Conservation (phyloP, 2,888 invertebrate genomes). For the Hydroisotoma schaefferi region DNA sequence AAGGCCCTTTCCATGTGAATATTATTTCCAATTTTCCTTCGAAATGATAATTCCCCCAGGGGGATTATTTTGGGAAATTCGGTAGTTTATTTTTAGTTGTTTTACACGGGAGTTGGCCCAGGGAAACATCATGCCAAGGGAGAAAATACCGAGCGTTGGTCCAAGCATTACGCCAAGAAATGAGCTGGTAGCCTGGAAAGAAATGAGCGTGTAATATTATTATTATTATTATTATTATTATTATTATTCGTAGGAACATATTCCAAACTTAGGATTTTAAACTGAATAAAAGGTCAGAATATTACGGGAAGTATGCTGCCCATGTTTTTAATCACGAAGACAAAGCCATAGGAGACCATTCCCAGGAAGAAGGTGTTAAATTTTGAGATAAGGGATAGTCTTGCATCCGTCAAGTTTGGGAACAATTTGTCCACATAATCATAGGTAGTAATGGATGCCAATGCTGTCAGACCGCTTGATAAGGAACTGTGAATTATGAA, state of each 20-base stretch:
- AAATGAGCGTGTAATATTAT: not conserved
- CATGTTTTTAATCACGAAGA: slow-evolving; percentile 56
- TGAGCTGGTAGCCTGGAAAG: slow-evolving; percentile 67
- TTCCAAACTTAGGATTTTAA: not conserved
- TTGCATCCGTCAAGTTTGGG: slow-evolving; percentile 49
- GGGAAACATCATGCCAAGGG: slow-evolving; percentile 83
- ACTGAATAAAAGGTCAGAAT: too few species aligned
- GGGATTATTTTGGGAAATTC: too few species aligned
- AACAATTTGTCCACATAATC: slow-evolving; percentile 50
- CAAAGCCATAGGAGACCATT: slow-evolving; percentile 54
- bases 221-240: not conserved
- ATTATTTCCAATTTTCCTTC: too few species aligned
- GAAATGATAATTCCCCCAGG: too few species aligned
- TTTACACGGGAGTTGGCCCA: slow-evolving; percentile 77
- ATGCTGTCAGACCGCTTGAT: slow-evolving; percentile 59
- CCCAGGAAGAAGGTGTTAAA: slow-evolving; percentile 54
- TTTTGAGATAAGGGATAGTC: slow-evolving; percentile 54
- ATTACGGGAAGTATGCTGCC: slow-evolving; percentile 55
- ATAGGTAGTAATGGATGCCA: slow-evolving; percentile 57
- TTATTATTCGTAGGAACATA: not conserved
- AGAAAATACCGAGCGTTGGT: slow-evolving; percentile 79
- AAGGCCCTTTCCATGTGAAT: too few species aligned
- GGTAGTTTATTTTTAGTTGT: too few species aligned
- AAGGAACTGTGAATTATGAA: slow-evolving; percentile 59
- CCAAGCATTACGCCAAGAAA: slow-evolving; percentile 88